phyloP scores from a whole-genome alignment of 2,113 vertebrate species.

The Pollimyrus isidori region DNA sequence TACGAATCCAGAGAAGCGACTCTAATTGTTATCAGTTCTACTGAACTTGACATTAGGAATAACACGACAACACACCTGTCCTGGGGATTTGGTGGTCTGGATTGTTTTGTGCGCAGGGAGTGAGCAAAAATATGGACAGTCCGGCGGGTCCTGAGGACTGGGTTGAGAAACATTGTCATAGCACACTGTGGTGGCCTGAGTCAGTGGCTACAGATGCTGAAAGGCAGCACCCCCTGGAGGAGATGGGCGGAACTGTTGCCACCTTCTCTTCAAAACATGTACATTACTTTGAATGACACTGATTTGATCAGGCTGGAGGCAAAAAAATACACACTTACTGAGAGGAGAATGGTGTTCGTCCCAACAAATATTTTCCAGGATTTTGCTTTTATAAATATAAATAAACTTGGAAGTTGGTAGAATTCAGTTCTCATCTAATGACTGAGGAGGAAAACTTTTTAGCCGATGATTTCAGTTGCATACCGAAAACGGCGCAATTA shows the following conservation, averaged over 20 bases:
- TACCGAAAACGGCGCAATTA: too few species aligned
- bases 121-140: too few species aligned
- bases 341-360: neutral
- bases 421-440: neutral
- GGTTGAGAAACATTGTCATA: too few species aligned
- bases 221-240: neutral
- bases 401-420: too few species aligned
- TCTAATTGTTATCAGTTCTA: too few species aligned
- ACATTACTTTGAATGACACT: neutral
- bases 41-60: too few species aligned
- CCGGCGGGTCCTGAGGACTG: too few species aligned
- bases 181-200: neutral
- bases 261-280: neutral
- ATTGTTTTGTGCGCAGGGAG: too few species aligned
- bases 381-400: too few species aligned
- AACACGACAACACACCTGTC: too few species aligned
- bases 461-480: neutral
- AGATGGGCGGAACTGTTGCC: neutral
- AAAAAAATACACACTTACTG: neutral
- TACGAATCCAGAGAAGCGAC: too few species aligned
- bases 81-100: too few species aligned
- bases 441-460: neutral
- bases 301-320: neutral
- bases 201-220: neutral
- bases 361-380: neutral